phyloP scores from a whole-genome alignment of 1,140 invertebrate species.

The Drosophila micromelanica region DNA sequence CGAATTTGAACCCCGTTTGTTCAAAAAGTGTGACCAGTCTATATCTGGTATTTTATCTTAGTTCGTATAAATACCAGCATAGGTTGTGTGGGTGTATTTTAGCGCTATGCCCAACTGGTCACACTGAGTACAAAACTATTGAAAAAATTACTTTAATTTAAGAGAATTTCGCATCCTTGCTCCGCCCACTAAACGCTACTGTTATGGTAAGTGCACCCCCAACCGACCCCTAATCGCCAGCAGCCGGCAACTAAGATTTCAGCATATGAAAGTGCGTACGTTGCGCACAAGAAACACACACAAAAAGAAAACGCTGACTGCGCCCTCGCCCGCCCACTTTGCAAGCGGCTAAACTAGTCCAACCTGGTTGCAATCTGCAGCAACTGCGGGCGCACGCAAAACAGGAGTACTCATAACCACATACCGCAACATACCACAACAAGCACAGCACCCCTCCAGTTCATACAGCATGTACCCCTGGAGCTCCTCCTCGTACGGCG shows the following conservation, averaged over 20 bases:
- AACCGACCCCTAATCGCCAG: constrained; percentile 33
- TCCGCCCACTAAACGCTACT: constrained; percentile 42
- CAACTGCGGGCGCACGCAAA: too few relatives aligned
- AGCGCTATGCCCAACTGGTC: constrained; percentile 1
- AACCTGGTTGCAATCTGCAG: too few relatives aligned
- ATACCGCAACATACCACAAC: constrained; percentile 32
- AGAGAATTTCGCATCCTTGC: constrained; percentile 47
- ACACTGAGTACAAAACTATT: constrained; percentile 47
- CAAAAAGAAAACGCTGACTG: constrained; percentile 54
- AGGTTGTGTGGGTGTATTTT: background rate
- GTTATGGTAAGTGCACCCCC: constrained; percentile 66
- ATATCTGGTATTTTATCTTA: background rate
- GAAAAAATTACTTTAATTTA: constrained; percentile 49
- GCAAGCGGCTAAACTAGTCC: too few relatives aligned
- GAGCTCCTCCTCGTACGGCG: constrained; percentile 73
- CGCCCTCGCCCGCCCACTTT: constrained; percentile 40
- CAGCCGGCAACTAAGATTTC: constrained; percentile 45
- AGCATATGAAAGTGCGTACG: constrained; percentile 19
- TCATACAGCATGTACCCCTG: constrained; percentile 66
- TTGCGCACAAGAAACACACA: constrained; percentile 20
- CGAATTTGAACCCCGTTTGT: background rate
- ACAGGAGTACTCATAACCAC: constrained; percentile 32
- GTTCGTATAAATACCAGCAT: constrained; percentile 3
- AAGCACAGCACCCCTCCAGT: constrained; percentile 13
- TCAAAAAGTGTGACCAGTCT: constrained; percentile 8